These are phyloP conservation scores for Pseudoatta argentina DNA, from an alignment of 1,140 invertebrate genomes.

Conservation along the genomic window DNA sequence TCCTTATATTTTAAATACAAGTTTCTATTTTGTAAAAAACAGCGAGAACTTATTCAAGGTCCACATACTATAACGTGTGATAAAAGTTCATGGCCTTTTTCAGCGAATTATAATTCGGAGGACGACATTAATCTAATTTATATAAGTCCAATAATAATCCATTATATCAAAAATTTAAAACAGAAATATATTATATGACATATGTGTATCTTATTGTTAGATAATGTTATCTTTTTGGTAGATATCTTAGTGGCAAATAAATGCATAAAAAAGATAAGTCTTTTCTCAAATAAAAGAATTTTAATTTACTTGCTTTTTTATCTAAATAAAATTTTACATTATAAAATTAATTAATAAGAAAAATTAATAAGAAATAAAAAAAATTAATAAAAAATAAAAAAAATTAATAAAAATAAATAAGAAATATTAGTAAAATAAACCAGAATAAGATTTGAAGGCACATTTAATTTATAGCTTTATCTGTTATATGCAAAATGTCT, in stretches of 20 bases:
- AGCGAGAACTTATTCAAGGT: too few species aligned
- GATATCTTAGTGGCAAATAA: background rate
- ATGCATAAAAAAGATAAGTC: background rate
- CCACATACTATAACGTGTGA: background rate
- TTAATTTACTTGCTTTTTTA: background rate
- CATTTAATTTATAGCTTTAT: too few species aligned
- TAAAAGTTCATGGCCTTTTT: background rate
- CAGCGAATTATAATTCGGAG: background rate
- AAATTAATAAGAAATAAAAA: background rate
- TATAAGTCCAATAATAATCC: background rate
- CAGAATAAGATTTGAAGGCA: too few species aligned
- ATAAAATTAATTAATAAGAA: background rate
- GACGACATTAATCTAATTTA: background rate
- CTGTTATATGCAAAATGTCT: background rate
- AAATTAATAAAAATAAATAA: too few species aligned
- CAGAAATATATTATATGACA: background rate
- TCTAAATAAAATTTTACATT: constrained; percentile 14
- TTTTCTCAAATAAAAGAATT: background rate
- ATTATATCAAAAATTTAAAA: background rate
- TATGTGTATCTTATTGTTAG: background rate
- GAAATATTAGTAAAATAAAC: too few species aligned
- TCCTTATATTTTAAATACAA: too few species aligned
- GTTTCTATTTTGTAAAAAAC: too few species aligned
- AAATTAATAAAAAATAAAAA: too few species aligned
- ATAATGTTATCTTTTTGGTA: too few species aligned